Percentiles rank a stretch among this genome's conserved stretches.
These are phyloP conservation scores for Hybognathus amarus DNA, from an alignment of 2,797 vertebrate genomes.

Conservation along the genomic window DNA sequence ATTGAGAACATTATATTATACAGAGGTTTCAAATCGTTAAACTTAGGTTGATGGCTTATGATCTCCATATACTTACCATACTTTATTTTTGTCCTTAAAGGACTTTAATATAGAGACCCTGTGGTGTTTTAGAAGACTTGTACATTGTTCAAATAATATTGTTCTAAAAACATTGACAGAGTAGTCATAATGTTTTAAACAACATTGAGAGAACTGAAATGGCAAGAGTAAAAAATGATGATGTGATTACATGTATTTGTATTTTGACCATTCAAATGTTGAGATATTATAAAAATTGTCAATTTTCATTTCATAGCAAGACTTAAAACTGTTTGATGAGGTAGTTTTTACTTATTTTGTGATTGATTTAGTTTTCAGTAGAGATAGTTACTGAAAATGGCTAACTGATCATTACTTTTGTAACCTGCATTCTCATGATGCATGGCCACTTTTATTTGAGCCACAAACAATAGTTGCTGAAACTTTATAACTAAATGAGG, in stretches of 20 bases:
- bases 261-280: slow-evolving; percentile 25
- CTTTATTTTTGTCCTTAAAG: slow-evolving; percentile 28
- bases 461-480: not conserved
- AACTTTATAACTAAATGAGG: not conserved
- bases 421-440: not conserved
- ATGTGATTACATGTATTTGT: slow-evolving; percentile 17
- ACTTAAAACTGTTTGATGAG: slow-evolving; percentile 23
- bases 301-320: not conserved
- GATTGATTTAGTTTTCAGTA: slow-evolving; percentile 3
- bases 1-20: slow-evolving; percentile 76
- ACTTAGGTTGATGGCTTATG: slow-evolving; percentile 54
- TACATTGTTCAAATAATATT: slow-evolving; percentile 1
- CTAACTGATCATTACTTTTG: not conserved
- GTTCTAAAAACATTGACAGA: slow-evolving; percentile 7
- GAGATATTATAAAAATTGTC: not conserved
- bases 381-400: not conserved
- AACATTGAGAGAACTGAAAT: not conserved
- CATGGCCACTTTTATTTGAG: not conserved
- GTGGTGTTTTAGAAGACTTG: slow-evolving; percentile 70
- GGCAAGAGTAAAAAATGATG: slow-evolving; percentile 4
- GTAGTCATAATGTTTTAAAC: slow-evolving; percentile 6
- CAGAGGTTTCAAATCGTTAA: slow-evolving; percentile 71
- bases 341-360: slow-evolving; percentile 61
- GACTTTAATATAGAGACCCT: slow-evolving; percentile 68
- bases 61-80: slow-evolving; percentile 10